phyloP scores from a whole-genome alignment of 2,888 invertebrate species.

The Eupithecia tripunctaria region DNA sequence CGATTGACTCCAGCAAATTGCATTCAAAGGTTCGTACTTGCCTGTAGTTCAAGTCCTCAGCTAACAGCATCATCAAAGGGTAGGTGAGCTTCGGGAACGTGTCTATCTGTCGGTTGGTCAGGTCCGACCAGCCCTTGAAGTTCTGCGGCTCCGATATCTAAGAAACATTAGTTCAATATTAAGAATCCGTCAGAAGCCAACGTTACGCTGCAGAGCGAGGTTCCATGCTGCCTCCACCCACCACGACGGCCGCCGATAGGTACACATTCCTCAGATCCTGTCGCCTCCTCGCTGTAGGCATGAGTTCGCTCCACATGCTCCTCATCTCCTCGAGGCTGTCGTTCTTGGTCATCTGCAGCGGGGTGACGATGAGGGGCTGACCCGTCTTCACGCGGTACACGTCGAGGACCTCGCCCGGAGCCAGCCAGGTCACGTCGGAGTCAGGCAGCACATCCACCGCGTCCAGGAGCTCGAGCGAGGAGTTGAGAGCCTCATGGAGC shows the following conservation, averaged over 20 bases:
- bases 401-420: constrained; percentile 57
- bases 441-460: constrained; percentile 63
- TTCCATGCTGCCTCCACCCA: constrained; percentile 46
- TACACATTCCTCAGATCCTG: constrained; percentile 61
- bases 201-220: not conserved
- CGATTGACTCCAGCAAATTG: not conserved
- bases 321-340: constrained; percentile 44
- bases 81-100: constrained; percentile 72
- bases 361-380: constrained; percentile 50
- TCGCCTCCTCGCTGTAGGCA: constrained; percentile 60
- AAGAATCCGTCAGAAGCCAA: not conserved
- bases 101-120: constrained; percentile 66
- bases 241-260: constrained; percentile 61
- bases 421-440: constrained; percentile 65
- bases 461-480: constrained; percentile 43
- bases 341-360: constrained; percentile 47
- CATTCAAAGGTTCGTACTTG: constrained; percentile 31
- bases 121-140: constrained; percentile 70
- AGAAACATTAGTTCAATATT: not conserved
- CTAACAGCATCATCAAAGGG: constrained; percentile 67
- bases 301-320: constrained; percentile 54
- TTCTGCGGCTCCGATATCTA: constrained; percentile 66
- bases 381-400: constrained; percentile 60
- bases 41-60: constrained; percentile 69
- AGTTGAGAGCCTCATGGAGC: constrained; percentile 53